Evolutionary conservation across 2,888 invertebrate genomes (phyloP).

Genomic region (Baccha elongata): DNA sequence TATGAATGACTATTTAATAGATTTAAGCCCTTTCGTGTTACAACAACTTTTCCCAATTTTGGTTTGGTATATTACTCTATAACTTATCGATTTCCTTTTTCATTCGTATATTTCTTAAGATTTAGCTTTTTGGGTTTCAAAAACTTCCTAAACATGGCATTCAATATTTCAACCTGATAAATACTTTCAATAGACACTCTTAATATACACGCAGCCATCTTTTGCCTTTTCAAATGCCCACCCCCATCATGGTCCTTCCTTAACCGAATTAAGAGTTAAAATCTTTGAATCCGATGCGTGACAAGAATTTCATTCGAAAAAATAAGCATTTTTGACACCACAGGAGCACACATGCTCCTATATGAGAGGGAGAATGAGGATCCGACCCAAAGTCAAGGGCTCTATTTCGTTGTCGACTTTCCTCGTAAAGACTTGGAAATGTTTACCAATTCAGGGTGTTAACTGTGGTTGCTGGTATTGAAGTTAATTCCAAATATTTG

Average conservation of each 20-base stretch:
- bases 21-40: neutral
- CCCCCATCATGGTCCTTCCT: neutral
- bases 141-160: slow-evolving; percentile 7
- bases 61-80: neutral
- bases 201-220: neutral
- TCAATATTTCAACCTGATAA: slow-evolving; percentile 29
- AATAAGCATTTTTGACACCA: neutral
- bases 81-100: slow-evolving; percentile 14
- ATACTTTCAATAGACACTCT: slow-evolving; percentile 9
- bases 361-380: neutral
- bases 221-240: neutral
- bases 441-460: slow-evolving; percentile 7
- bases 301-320: slow-evolving; percentile 15
- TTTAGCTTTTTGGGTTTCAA: neutral
- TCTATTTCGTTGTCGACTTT: neutral
- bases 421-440: neutral
- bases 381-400: neutral
- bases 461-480: neutral
- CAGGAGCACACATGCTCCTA: slow-evolving; percentile 2
- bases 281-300: slow-evolving; percentile 19
- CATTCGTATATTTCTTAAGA: neutral
- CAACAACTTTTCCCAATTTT: slow-evolving; percentile 3
- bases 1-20: neutral
- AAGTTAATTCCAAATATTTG: slow-evolving; percentile 13
- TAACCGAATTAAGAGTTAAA: slow-evolving; percentile 14